Evolutionary conservation across 2,888 invertebrate genomes (phyloP).

Genomic region (Limnephilus rhombicus): DNA sequence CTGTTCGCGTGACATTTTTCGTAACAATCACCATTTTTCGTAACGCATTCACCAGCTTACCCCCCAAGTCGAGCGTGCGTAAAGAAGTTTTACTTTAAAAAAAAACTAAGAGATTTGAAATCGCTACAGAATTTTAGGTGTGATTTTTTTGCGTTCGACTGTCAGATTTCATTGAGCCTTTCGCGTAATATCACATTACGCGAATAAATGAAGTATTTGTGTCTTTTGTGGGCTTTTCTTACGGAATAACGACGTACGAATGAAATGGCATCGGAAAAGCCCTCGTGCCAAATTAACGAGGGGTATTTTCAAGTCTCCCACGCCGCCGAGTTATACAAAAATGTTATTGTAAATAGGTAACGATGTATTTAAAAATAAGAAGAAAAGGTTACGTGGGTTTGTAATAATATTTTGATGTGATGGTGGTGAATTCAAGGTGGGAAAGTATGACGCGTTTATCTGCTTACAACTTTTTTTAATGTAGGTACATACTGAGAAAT

Average conservation of each 20-base stretch:
- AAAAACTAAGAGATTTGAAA: no score
- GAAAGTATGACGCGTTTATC: no score
- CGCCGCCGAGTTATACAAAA: not conserved
- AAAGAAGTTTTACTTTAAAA: no score
- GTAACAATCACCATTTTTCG: no score
- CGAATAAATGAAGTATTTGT: not conserved
- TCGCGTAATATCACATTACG: not conserved
- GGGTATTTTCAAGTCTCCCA: not conserved
- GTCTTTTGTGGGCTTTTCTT: not conserved
- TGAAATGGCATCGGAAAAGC: not conserved
- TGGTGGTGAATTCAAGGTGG: not conserved
- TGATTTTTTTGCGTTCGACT: no score
- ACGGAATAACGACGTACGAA: not conserved
- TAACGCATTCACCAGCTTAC: no score
- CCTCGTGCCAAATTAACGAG: not conserved
- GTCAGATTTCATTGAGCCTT: no score
- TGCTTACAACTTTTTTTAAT: no score
- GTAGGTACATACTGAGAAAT: no score
- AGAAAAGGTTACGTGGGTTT: not conserved
- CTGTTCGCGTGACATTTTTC: no score
- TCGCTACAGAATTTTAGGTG: no score
- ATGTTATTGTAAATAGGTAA: not conserved
- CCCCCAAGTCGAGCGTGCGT: no score
- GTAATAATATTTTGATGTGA: not conserved
- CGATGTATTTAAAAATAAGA: not conserved